phyloP scores from a whole-genome alignment of 2,113 vertebrate genomes.

The Pteronura brasiliensis region DNA sequence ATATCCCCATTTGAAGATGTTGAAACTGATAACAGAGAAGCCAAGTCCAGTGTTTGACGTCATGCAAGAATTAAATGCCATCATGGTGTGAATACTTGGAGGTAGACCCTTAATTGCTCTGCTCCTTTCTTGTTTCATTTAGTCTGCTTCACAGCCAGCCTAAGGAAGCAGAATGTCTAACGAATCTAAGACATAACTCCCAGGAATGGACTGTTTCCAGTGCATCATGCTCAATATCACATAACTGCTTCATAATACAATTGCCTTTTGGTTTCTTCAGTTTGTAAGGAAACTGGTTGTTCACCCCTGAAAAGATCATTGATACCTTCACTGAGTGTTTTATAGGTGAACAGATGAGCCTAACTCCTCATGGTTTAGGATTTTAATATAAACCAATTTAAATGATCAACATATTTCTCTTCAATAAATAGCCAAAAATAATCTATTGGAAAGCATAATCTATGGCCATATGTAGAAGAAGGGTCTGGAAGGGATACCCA shows the following conservation, averaged over 20 bases:
- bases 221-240: background rate
- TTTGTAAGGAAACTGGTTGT: background rate
- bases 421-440: background rate
- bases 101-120: background rate
- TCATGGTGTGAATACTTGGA: too few relatives aligned
- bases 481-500: background rate
- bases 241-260: background rate
- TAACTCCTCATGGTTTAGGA: background rate
- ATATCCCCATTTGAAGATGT: background rate
- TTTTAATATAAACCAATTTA: background rate
- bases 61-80: background rate
- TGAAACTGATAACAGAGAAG: background rate
- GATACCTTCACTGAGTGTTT: background rate
- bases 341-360: background rate
- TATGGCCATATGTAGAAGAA: background rate
- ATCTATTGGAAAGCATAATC: background rate
- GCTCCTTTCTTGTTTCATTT: background rate
- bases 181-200: background rate
- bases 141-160: too few relatives aligned
- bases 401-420: background rate
- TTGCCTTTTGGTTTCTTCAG: background rate
- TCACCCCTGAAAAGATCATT: background rate
- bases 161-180: background rate
- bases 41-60: too few relatives aligned
- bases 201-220: background rate